Evolutionary conservation across 2,113 vertebrate species (phyloP).

Genomic region (Desmodus rotundus): DNA sequence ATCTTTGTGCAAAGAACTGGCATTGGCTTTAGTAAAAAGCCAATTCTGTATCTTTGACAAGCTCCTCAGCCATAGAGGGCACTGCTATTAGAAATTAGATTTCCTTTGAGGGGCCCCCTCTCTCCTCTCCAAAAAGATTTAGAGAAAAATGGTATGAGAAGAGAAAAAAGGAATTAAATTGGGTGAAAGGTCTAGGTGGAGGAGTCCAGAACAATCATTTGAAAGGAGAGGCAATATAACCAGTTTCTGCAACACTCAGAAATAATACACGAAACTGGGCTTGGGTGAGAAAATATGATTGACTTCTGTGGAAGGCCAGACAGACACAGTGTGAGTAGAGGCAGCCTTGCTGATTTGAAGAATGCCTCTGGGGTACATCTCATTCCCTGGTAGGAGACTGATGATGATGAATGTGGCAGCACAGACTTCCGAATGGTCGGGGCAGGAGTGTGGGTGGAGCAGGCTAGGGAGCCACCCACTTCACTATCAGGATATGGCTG

Average conservation of each 20-base stretch:
- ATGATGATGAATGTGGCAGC: background rate
- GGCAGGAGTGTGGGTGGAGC: background rate
- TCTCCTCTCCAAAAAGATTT: background rate
- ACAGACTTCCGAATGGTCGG: background rate
- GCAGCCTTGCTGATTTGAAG: background rate
- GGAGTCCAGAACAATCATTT: too few species aligned
- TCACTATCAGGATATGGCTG: background rate
- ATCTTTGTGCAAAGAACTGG: background rate
- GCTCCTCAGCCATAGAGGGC: background rate
- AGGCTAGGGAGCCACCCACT: background rate
- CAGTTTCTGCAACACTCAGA: background rate
- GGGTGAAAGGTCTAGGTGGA: background rate
- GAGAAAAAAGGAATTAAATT: background rate
- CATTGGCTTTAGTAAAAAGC: background rate
- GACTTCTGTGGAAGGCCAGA: background rate
- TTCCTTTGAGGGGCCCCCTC: background rate
- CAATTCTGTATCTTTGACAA: background rate
- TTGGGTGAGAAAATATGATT: background rate
- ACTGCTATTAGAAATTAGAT: background rate
- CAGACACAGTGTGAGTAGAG: rapidly evolving
- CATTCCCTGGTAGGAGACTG: background rate
- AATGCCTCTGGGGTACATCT: background rate
- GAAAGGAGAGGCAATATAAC: background rate
- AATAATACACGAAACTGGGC: background rate
- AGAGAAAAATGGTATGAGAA: background rate